Base-by-base conservation (phyloP, 2,113 vertebrate genomes). In the Misgurnus anguillicaudatus region DNA sequence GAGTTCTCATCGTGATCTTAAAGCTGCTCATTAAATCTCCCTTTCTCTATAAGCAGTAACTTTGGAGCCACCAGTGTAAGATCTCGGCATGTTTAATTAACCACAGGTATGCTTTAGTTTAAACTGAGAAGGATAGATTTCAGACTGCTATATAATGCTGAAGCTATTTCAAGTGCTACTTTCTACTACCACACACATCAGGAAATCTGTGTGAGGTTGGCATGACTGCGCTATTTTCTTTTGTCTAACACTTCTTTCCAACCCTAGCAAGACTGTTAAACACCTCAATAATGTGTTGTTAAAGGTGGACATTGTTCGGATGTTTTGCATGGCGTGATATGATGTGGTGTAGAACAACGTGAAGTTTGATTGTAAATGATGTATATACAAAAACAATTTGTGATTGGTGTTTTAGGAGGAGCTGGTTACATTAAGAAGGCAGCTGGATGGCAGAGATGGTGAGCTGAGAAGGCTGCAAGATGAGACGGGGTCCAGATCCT, bases 401-500 rank as follows among this genome's bases (percentile, higher is more conserved):
- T 57, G 53, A n/a, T 64, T 77, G 58, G 86, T 77, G 39, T 57
- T 73, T 2, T 89, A 99, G 97, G 97, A 98, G 77, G 97, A 99
- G 73, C 86, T 99, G n/a, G 82, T 86, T 42, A 84, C 90, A 62
- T 87, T 98, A 87, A 95, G 93, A 90, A 95, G 94, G 80, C 94
- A 98, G 79, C 89, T 98, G 77, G 96, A 97, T 85, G 93, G 94
- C 85, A 95, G 92, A 84, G 96, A 98, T 75, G 87, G 88, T 0
- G 96, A 98, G 80, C 91, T 95, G 63, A 94, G 92, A 85, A 93
- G 90, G 42, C 66, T 95, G n/a, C 94, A 96, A 6, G 95, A 96
- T 36, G 95, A 95, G 75, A 67, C 94, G 19, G 88, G 93, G 79
- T 93, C 90, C 87, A 94, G 90, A 85, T 86, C 89, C 70, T 85